These are phyloP conservation scores for Tenualosa thibaudeaui DNA, from an alignment of 2,797 vertebrate species.

Conservation along the genomic window DNA sequence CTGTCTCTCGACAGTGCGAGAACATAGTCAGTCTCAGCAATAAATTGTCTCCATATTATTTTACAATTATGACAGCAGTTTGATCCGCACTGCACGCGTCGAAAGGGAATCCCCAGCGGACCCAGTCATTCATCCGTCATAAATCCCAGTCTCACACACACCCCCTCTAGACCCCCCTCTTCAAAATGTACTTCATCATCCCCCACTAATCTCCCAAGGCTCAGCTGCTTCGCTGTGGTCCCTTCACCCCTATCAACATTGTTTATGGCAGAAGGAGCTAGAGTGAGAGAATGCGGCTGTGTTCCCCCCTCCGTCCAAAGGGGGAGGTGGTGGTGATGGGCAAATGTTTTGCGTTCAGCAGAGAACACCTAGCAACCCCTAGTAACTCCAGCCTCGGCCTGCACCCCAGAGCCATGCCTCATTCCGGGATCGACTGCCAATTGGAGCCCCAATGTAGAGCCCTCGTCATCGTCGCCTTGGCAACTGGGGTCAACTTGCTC, in stretches of 20 bases:
- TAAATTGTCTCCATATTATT: neutral
- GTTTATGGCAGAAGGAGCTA: neutral
- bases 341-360: slow-evolving; percentile 56
- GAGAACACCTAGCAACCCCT: slow-evolving; percentile 69
- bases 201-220: neutral
- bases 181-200: neutral
- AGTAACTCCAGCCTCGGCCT: slow-evolving; percentile 55
- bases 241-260: slow-evolving; percentile 2
- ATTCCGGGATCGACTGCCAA: slow-evolving; percentile 58
- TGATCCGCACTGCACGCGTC: neutral
- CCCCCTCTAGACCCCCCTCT: neutral
- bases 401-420: slow-evolving; percentile 59
- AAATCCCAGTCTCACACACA: neutral
- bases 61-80: neutral
- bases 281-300: neutral
- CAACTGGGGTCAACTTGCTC: slow-evolving; percentile 49
- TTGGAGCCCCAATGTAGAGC: slow-evolving; percentile 59
- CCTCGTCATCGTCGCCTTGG: slow-evolving; percentile 62
- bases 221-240: slow-evolving; percentile 2
- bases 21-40: neutral
- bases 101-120: neutral
- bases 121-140: neutral
- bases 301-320: neutral
- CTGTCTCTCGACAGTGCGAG: neutral
- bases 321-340: neutral